Base-by-base conservation (phyloP, 2,888 invertebrate species). In the Ormyrus nitidulus region DNA sequence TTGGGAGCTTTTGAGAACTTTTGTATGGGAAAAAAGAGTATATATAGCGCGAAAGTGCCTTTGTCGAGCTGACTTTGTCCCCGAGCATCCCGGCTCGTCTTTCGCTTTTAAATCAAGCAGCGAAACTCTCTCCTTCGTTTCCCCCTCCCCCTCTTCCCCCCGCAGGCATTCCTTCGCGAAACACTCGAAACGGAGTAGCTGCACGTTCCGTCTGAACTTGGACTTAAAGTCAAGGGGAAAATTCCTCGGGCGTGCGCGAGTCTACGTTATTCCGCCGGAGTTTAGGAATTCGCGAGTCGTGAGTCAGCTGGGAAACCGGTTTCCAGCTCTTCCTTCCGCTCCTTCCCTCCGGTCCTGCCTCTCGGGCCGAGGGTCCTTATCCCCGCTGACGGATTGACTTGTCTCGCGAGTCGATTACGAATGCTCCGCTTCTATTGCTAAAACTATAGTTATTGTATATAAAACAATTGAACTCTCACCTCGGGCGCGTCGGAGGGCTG, bases 391-490 rank as follows among this genome's bases (percentile, higher is more conserved):
- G 10, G 1, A 64, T 6, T 6, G 46, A 48, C 62, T 4, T 10
- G 19, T 11, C 53, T n/a, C 6, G 62, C 62, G 46, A 48, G 49
- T 34, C 49, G n/a, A n/a, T 7, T 9, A 7, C 13, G 13, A 7
- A 59, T 2, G 13, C 19, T 19, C 19, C 19, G 1, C 1, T 2
- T 2, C 19, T 19, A 19, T 2, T 19, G 19, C 19, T 19, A 19
- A 19, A 19, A 1, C 2, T 19, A 19, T 19, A 1, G 19, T 2
- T 19, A 19, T 19, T 19, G 19, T 2, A 19, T 2, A 19, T 2
- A 19, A 19, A 61, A 61, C 0, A 61, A 61, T 34, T 56, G 56
- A 19, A 19, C 19, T 34, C 65, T 79, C 64, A 88, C 89, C 86
- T 88, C 86, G 48, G 76, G 78, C 6, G 84, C 80, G 48, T 74